These are phyloP conservation scores for Drosophila suboccidentalis DNA, from an alignment of 2,888 invertebrate genomes.

Conservation along the genomic window DNA sequence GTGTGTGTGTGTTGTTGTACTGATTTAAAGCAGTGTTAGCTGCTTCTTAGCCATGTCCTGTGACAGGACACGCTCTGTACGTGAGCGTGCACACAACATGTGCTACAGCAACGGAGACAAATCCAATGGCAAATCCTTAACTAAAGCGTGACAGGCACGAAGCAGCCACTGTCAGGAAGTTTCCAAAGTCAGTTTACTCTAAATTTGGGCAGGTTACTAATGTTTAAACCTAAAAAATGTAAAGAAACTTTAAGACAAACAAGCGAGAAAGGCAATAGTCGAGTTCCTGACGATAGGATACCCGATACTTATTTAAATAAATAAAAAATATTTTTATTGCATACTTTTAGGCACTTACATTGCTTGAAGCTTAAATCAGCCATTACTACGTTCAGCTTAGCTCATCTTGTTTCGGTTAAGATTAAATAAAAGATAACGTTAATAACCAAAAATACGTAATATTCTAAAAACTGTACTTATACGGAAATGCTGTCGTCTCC, in stretches of 20 bases:
- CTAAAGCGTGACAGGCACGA: conserved; percentile 38
- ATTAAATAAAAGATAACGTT: too few relatives aligned
- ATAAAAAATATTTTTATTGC: too few relatives aligned
- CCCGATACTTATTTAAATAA: too few relatives aligned
- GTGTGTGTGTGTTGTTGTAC: conserved; percentile 35
- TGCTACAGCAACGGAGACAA: conserved; percentile 45
- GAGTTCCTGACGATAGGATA: too few relatives aligned
- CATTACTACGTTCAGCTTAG: too few relatives aligned
- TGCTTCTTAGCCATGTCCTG: conserved; percentile 55
- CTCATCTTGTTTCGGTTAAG: too few relatives aligned
- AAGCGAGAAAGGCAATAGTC: too few relatives aligned
- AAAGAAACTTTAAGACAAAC: background rate
- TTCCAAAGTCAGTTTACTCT: conserved; percentile 31
- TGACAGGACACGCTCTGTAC: conserved; percentile 75
- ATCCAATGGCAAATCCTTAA: conserved; percentile 29
- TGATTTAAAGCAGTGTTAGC: conserved; percentile 41
- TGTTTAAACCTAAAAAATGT: background rate
- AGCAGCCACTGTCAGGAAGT: conserved; percentile 12
- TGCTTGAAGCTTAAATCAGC: too few relatives aligned
- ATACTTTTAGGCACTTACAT: too few relatives aligned
- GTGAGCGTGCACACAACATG: conserved; percentile 59
- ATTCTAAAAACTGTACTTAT: too few relatives aligned
- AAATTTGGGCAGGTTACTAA: conserved; percentile 15
- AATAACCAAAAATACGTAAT: too few relatives aligned
- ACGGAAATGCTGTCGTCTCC: too few relatives aligned